These are phyloP conservation scores for Archaeoteleia sp. DNA, from an alignment of 2,888 invertebrate genomes.

Conservation along the genomic window DNA sequence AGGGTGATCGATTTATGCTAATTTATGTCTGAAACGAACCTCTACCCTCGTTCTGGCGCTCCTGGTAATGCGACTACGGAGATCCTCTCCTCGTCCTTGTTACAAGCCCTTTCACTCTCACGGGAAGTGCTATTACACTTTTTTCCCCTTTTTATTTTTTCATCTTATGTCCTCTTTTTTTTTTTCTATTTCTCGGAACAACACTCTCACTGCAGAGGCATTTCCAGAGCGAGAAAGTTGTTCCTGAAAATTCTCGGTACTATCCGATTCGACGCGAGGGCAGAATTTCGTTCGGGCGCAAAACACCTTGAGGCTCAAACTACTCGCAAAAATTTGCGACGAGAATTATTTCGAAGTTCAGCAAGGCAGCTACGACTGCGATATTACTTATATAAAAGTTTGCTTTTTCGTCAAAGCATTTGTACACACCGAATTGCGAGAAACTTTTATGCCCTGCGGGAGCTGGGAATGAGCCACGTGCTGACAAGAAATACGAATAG, in stretches of 20 bases:
- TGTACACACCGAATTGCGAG: conserved; percentile 51
- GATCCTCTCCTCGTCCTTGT: conserved; percentile 45
- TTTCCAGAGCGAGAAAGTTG: no score
- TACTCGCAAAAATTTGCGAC: conserved; percentile 42
- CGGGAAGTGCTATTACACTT: neutral
- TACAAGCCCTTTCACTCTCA: conserved; percentile 35
- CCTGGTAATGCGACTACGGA: conserved; percentile 18
- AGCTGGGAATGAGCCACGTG: conserved; percentile 51
- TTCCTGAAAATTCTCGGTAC: no score
- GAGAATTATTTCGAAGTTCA: conserved; percentile 48
- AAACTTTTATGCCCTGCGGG: conserved; percentile 45
- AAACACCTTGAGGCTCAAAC: conserved; percentile 41
- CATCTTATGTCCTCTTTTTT: neutral
- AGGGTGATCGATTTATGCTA: conserved; percentile 59
- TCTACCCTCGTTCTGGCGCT: conserved; percentile 46
- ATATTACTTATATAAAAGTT: conserved; percentile 55
- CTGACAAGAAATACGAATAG: conserved; percentile 48
- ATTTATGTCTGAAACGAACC: conserved; percentile 60
- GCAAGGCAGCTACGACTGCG: conserved; percentile 41
- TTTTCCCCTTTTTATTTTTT: neutral
- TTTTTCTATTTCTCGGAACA: no score
- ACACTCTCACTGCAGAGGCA: no score
- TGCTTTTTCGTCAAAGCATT: conserved; percentile 51
- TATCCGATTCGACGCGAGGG: neutral
- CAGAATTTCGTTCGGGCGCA: conserved; percentile 22